Conservation (phyloP, 2,797 vertebrate genomes). For the Acanthopagrus latus region DNA sequence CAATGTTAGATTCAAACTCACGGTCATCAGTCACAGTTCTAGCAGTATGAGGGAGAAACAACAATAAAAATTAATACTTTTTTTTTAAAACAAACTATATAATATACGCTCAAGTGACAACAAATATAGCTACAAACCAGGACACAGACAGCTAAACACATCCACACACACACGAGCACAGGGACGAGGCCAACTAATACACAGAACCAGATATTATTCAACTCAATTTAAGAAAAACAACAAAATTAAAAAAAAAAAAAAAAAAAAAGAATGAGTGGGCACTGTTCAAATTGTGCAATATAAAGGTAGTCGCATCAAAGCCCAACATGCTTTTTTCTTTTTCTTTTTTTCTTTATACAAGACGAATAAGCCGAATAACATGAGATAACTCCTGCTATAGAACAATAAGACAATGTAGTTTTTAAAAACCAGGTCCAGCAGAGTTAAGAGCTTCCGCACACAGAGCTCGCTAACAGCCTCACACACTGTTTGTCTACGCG, state of each 20-base stretch:
- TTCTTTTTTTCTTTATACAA: constrained; percentile 57
- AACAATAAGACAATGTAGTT: constrained; percentile 78
- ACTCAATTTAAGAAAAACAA: constrained; percentile 71
- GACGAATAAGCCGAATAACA: constrained; percentile 70
- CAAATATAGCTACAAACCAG: constrained; percentile 88
- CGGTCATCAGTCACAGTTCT: constrained; percentile 70
- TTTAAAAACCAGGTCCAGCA: constrained; percentile 78
- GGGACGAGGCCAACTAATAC: constrained; percentile 85
- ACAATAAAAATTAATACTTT: constrained; percentile 83
- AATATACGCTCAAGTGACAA: constrained; percentile 86
- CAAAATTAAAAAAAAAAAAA: constrained; percentile 53
- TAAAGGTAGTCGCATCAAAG: constrained; percentile 83
- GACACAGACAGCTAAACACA: constrained; percentile 87
- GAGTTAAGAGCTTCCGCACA: constrained; percentile 64
- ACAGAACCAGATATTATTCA: constrained; percentile 78
- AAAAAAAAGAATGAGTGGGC: constrained; percentile 82
- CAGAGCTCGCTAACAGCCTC: constrained; percentile 57
- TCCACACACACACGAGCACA: constrained; percentile 92
- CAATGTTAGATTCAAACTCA: constrained; percentile 73
- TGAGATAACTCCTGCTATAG: constrained; percentile 74
- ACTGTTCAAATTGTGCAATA: constrained; percentile 91
- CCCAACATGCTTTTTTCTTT: constrained; percentile 76
- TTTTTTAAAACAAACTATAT: constrained; percentile 62
- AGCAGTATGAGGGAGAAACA: constrained; percentile 77
- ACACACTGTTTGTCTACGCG: constrained; percentile 23